These are phyloP conservation scores for Vipera latastei DNA, from an alignment of 2,797 vertebrate genomes.

Conservation along the genomic window DNA sequence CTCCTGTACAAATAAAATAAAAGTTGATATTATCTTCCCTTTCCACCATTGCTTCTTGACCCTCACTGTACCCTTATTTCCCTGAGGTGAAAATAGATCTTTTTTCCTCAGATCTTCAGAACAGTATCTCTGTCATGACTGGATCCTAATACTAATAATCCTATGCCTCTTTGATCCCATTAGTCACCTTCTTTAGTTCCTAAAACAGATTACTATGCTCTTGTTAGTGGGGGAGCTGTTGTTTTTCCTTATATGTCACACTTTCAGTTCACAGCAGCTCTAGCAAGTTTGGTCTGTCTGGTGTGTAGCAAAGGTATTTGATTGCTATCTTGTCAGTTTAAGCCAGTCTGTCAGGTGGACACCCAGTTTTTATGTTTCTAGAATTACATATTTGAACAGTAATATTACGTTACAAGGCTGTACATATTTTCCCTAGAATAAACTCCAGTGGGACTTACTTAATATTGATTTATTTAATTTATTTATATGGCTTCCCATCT, in stretches of 20 bases:
- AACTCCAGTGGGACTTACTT: background rate
- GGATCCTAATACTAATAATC: background rate
- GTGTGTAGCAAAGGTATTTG: background rate
- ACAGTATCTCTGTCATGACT: background rate
- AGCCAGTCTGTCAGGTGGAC: background rate
- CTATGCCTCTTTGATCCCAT: background rate
- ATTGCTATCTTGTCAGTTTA: background rate
- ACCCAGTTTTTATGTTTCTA: background rate
- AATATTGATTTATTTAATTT: background rate
- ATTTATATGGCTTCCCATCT: background rate
- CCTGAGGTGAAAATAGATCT: background rate
- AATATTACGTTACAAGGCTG: background rate
- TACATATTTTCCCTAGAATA: background rate
- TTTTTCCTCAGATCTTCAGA: background rate
- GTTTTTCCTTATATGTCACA: background rate
- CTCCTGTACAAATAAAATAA: background rate
- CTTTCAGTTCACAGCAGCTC: background rate
- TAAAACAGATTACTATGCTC: background rate
- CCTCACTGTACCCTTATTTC: background rate
- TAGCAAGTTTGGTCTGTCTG: background rate
- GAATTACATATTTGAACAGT: background rate
- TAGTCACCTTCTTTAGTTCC: background rate
- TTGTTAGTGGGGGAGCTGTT: background rate
- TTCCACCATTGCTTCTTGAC: background rate
- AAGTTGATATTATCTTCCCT: background rate